Conservation (phyloP, 2,888 invertebrate species). For the Ochropleura plecta region DNA sequence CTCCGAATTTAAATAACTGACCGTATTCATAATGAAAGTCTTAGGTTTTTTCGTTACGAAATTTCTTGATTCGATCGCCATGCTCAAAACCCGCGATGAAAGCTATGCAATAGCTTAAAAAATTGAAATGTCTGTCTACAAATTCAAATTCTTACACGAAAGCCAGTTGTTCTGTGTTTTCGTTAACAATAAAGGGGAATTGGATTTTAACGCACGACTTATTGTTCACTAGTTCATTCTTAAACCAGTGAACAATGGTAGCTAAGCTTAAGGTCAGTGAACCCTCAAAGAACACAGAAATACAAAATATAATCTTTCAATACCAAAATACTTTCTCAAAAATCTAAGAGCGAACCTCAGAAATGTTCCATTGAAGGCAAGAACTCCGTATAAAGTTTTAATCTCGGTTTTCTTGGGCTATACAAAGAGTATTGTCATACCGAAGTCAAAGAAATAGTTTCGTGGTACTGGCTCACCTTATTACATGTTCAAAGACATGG, state of each 20-base stretch:
- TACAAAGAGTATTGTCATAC: conserved; percentile 69
- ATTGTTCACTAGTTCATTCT: no score
- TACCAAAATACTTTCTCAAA: neutral
- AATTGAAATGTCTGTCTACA: no score
- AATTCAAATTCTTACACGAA: neutral
- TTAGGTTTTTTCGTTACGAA: no score
- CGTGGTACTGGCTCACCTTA: conserved; percentile 70
- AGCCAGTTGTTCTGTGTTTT: neutral
- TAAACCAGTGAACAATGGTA: neutral
- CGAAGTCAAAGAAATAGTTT: conserved; percentile 69
- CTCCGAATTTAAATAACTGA: no score
- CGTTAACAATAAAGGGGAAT: neutral
- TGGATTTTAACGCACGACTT: neutral
- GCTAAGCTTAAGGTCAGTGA: neutral
- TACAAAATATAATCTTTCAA: neutral
- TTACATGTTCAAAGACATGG: conserved; percentile 67
- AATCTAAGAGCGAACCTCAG: neutral
- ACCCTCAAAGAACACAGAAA: neutral
- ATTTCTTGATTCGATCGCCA: no score
- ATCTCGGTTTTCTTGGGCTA: conserved; percentile 51
- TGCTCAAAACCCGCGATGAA: no score
- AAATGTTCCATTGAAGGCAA: conserved; percentile 14
- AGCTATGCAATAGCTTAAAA: no score
- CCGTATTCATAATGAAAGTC: no score
- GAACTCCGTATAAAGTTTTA: conserved; percentile 40